Evolutionary conservation across 2,888 invertebrate species (phyloP).

Genomic region (Laspeyria flexula): DNA sequence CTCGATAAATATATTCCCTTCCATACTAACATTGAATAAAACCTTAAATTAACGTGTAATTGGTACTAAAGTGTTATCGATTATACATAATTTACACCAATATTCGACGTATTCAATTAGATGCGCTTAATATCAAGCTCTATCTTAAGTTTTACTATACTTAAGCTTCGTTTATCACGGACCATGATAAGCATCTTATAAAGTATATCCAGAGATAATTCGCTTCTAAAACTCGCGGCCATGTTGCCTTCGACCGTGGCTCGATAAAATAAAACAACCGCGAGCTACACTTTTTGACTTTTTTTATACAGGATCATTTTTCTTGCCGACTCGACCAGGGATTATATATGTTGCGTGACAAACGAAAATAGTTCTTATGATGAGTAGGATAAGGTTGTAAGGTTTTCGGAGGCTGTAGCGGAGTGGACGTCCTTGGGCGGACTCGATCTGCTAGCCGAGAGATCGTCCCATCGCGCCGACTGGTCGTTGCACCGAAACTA

Average conservation of each 20-base stretch:
- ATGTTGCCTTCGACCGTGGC: slow-evolving; percentile 76
- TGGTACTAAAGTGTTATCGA: not conserved
- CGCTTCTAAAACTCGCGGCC: slow-evolving; percentile 76
- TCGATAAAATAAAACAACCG: slow-evolving; percentile 82
- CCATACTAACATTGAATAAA: not conserved
- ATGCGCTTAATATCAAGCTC: slow-evolving; percentile 22
- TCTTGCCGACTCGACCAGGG: slow-evolving; percentile 77
- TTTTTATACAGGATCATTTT: slow-evolving; percentile 86
- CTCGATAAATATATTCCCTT: too few relatives aligned
- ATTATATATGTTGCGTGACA: slow-evolving; percentile 56
- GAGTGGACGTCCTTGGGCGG: slow-evolving; percentile 86
- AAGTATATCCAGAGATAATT: slow-evolving; percentile 75
- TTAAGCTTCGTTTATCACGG: slow-evolving; percentile 45
- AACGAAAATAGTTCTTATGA: slow-evolving; percentile 54
- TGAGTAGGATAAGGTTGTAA: slow-evolving; percentile 53
- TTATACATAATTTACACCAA: slow-evolving; percentile 1
- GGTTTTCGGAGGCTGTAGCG: slow-evolving; percentile 54
- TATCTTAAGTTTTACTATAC: slow-evolving; percentile 48
- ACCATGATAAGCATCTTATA: slow-evolving; percentile 63
- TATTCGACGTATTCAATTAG: slow-evolving; percentile 14
- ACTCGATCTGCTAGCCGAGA: slow-evolving; percentile 85
- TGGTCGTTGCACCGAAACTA: slow-evolving; percentile 85
- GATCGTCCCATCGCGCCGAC: slow-evolving; percentile 78
- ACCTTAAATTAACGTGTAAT: not conserved
- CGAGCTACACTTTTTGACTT: slow-evolving; percentile 73